These are phyloP conservation scores for Circaetus gallicus DNA, from an alignment of 2,113 vertebrate species.

Conservation along the genomic window DNA sequence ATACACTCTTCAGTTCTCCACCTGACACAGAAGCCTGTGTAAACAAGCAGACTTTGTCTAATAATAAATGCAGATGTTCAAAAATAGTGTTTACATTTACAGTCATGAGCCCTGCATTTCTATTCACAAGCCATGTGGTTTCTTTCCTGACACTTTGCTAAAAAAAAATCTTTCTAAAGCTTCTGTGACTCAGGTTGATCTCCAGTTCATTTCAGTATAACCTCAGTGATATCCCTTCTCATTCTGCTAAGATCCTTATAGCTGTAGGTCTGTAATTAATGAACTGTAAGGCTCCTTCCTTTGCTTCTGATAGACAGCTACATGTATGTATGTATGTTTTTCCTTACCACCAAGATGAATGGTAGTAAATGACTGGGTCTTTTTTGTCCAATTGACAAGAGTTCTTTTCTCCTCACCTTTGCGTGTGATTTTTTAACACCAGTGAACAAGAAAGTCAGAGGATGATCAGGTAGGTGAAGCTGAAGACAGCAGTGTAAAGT, in stretches of 20 bases:
- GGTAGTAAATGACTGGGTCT: too few relatives aligned
- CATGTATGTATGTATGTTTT: neutral
- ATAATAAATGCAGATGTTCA: slow-evolving; percentile 29
- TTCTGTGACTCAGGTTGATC: neutral
- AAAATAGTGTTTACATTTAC: neutral
- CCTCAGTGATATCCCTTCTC: neutral
- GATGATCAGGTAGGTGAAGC: neutral
- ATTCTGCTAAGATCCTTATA: neutral
- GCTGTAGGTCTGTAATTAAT: neutral
- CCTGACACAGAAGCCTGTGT: neutral
- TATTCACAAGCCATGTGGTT: neutral
- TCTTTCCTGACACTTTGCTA: neutral
- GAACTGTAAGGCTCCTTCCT: neutral
- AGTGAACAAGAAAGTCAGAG: neutral
- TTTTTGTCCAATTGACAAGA: neutral
- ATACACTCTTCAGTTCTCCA: neutral
- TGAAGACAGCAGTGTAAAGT: neutral
- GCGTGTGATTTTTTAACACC: neutral
- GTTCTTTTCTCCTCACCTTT: neutral
- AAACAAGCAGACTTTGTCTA: neutral
- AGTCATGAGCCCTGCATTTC: neutral
- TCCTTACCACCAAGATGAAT: neutral
- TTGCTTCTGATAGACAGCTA: neutral
- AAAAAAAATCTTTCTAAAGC: neutral
- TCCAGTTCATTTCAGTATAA: neutral